Conservation (phyloP, 2,113 vertebrate genomes). For the Ardeotis arabs region DNA sequence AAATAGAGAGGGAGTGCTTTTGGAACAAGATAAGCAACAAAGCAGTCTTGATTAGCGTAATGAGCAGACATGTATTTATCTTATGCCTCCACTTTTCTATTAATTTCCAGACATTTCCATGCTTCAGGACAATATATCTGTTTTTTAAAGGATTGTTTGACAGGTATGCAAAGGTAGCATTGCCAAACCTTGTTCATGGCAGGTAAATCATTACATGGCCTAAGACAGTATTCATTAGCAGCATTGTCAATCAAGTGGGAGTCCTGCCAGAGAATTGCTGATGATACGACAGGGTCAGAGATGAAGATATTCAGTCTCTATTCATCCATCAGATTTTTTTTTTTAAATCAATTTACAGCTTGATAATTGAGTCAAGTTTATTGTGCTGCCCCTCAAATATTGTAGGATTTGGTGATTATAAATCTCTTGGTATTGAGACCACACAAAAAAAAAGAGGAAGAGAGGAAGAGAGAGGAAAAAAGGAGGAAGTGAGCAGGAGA, state of each 20-base stretch:
- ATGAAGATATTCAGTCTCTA: conserved; percentile 77
- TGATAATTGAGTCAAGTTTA: conserved; percentile 71
- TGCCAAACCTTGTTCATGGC: conserved; percentile 49
- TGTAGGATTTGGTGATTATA: conserved; percentile 49
- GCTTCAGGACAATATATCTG: background rate
- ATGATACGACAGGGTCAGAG: conserved; percentile 68
- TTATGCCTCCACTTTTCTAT: background rate
- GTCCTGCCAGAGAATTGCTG: conserved; percentile 69
- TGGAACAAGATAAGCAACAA: background rate
- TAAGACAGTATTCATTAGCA: conserved; percentile 79
- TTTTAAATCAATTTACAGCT: conserved; percentile 79
- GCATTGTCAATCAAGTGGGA: conserved; percentile 75
- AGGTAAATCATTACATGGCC: conserved; percentile 78
- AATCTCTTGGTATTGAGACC: conserved; percentile 23
- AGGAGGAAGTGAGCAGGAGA: background rate
- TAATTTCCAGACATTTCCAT: background rate
- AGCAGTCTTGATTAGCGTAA: conserved; percentile 41
- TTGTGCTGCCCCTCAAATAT: conserved; percentile 57
- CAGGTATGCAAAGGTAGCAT: conserved; percentile 25
- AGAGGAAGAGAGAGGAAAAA: background rate
- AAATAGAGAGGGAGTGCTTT: background rate
- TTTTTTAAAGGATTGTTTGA: conserved; percentile 37
- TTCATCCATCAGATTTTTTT: conserved; percentile 80
- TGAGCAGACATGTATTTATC: background rate
- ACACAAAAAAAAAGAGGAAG: conserved; percentile 37